phyloP scores from a whole-genome alignment of 2,797 vertebrate species.

The Typhlichthys eigenmanni region DNA sequence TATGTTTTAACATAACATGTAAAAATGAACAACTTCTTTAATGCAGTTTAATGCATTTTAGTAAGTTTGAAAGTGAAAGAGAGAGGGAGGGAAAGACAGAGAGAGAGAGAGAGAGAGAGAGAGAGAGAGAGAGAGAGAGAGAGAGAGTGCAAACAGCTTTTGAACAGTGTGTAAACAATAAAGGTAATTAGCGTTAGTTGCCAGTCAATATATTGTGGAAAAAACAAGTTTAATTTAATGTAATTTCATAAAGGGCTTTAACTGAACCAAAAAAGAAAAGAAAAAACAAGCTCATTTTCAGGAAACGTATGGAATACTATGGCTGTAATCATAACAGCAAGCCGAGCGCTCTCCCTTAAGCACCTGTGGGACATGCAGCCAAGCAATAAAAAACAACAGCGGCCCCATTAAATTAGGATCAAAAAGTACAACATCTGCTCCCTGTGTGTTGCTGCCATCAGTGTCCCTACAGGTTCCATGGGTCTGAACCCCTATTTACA shows the following conservation, averaged over 20 bases:
- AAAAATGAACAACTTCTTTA: neutral
- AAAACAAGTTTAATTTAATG: slow-evolving; percentile 50
- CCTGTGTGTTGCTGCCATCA: slow-evolving; percentile 30
- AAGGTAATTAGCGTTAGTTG: slow-evolving; percentile 57
- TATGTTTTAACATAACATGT: neutral
- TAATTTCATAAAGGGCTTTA: slow-evolving; percentile 38
- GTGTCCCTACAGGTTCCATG: slow-evolving; percentile 20
- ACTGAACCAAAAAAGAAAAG: slow-evolving; percentile 19
- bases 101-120: neutral
- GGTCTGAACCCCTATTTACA: neutral
- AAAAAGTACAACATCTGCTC: slow-evolving; percentile 59
- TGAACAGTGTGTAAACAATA: slow-evolving; percentile 15
- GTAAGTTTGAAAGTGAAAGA: neutral
- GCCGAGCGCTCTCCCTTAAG: slow-evolving; percentile 44
- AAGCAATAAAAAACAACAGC: slow-evolving; percentile 66
- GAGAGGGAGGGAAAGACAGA: neutral
- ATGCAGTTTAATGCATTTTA: neutral
- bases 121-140: neutral
- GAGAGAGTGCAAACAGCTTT: slow-evolving; percentile 12
- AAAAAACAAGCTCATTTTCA: slow-evolving; percentile 41
- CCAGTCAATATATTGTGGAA: slow-evolving; percentile 40
- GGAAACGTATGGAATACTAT: slow-evolving; percentile 19
- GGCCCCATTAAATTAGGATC: slow-evolving; percentile 59
- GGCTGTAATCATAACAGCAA: slow-evolving; percentile 59
- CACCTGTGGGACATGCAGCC: slow-evolving; percentile 69